Evolutionary conservation across 2,113 vertebrate genomes (phyloP).

Genomic region (Emydura subglobosa): DNA sequence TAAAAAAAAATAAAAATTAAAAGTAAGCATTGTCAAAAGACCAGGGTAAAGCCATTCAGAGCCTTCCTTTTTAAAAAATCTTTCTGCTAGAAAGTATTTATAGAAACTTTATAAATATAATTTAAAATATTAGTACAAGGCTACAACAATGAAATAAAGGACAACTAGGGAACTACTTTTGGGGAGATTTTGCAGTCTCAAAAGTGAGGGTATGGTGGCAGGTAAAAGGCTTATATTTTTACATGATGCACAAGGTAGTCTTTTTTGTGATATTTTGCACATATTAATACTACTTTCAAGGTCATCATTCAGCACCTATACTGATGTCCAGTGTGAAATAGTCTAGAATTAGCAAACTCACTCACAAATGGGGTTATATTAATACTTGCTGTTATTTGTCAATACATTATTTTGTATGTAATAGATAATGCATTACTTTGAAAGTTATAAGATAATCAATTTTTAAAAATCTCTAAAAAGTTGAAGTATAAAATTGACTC

Average conservation of each 20-base stretch:
- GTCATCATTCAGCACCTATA: not conserved
- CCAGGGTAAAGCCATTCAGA: no score
- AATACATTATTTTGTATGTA: not conserved
- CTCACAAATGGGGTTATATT: not conserved
- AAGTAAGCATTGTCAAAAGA: no score
- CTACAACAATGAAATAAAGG: not conserved
- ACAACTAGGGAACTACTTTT: not conserved
- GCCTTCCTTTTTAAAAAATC: no score
- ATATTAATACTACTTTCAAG: not conserved
- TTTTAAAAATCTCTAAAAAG: not conserved
- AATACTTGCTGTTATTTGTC: not conserved
- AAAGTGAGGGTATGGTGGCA: not conserved
- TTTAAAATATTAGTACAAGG: not conserved
- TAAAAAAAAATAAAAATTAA: no score
- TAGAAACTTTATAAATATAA: not conserved
- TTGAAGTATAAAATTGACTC: not conserved
- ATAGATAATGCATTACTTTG: not conserved
- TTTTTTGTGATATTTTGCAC: not conserved
- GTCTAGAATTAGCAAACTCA: not conserved
- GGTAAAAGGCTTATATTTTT: not conserved
- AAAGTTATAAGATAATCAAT: not conserved
- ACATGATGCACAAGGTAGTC: not conserved
- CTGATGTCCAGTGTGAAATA: not conserved
- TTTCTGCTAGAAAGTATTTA: not conserved
- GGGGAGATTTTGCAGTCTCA: not conserved